A percentile compares a stretch with the other conserved stretches of the same genome.
Evolutionary conservation across 2,113 vertebrate genomes (phyloP).

Genomic region (Bubalus kerabau): DNA sequence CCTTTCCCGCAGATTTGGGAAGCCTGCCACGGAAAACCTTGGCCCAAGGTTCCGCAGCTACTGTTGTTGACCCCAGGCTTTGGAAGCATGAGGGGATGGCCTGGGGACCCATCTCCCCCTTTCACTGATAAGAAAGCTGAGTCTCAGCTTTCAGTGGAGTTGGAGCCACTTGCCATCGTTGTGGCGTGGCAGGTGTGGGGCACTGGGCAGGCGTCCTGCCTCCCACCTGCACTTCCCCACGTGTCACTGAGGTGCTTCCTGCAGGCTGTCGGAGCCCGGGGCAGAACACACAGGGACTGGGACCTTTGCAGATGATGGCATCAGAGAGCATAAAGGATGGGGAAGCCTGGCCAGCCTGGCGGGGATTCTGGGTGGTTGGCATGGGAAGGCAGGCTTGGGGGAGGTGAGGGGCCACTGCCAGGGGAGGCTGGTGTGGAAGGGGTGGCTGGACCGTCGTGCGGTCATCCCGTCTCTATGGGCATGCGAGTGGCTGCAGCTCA

Average conservation of each 20-base stretch:
- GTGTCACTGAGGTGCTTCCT: background rate
- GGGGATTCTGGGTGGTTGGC: background rate
- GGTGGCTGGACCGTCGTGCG: accelerated
- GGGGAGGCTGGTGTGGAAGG: background rate
- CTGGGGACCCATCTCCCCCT: background rate
- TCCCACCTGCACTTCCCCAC: no score
- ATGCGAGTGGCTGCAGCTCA: accelerated
- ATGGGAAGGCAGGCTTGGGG: background rate
- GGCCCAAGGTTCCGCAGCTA: background rate
- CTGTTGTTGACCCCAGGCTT: background rate
- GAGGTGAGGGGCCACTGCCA: background rate
- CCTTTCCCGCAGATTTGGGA: background rate
- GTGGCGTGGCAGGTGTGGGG: background rate
- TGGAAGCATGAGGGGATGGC: background rate
- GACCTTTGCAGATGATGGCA: background rate
- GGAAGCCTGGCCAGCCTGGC: background rate
- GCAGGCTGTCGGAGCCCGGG: background rate
- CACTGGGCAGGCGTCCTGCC: background rate
- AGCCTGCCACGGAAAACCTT: background rate
- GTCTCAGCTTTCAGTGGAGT: background rate
- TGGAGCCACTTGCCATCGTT: background rate
- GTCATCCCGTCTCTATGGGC: background rate
- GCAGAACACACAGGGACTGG: background rate
- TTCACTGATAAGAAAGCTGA: background rate
- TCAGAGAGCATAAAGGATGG: accelerated